A percentile compares a stretch with the other conserved stretches of the same genome.
Evolutionary conservation across 2,797 vertebrate species (phyloP).

Genomic region (Brachymystax lenok): DNA sequence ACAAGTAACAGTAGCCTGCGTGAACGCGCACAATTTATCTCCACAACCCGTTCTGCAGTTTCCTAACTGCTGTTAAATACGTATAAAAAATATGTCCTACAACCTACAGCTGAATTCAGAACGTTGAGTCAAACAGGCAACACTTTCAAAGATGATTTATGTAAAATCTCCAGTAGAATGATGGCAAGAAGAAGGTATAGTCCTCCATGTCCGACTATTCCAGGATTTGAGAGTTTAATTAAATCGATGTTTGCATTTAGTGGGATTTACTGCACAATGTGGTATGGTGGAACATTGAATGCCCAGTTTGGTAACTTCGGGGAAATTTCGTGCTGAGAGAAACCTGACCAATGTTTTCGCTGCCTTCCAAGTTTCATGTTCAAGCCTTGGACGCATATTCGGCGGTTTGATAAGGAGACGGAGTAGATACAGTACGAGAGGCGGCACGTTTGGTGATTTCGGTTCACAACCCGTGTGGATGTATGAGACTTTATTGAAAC

Average conservation of each 20-base stretch:
- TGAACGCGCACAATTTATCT: slow-evolving; percentile 4
- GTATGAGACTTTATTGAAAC: background rate
- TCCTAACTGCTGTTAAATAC: slow-evolving; percentile 26
- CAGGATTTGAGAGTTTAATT: background rate
- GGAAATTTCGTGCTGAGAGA: background rate
- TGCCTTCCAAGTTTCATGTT: slow-evolving; percentile 3
- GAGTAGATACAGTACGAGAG: background rate
- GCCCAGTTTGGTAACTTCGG: slow-evolving; percentile 36
- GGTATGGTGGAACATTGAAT: background rate
- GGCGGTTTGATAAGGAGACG: slow-evolving; percentile 14
- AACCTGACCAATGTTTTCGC: background rate
- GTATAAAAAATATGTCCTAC: background rate
- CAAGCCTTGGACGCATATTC: slow-evolving; percentile 1
- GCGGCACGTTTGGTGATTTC: background rate
- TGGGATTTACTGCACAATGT: background rate
- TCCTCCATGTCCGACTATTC: background rate
- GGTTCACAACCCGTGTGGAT: background rate
- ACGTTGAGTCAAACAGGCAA: background rate
- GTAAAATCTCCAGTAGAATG: background rate
- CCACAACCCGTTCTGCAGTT: slow-evolving; percentile 17
- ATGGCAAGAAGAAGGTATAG: background rate
- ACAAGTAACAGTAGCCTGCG: background rate
- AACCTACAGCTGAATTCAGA: background rate
- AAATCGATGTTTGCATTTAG: slow-evolving; percentile 3
- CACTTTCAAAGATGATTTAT: background rate